Evolutionary conservation across 1,140 invertebrate genomes (phyloP).

Genomic region (Berghia stephanieae): DNA sequence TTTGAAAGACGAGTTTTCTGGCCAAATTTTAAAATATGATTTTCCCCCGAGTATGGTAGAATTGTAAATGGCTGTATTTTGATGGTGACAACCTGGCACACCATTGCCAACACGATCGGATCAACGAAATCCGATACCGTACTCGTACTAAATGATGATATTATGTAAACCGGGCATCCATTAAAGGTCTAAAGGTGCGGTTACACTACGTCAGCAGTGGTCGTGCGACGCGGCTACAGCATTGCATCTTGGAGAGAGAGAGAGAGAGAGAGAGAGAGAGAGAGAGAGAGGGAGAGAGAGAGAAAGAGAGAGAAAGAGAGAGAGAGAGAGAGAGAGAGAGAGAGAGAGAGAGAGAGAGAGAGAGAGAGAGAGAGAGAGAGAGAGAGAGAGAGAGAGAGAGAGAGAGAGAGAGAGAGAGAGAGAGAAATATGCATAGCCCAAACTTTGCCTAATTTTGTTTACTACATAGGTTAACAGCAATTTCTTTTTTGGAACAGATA

Average conservation of each 20-base stretch:
- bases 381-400: conserved; percentile 16
- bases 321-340: conserved; percentile 13
- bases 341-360: conserved; percentile 8
- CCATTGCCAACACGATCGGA: not conserved
- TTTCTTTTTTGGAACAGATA: too few relatives aligned
- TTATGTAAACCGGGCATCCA: not conserved
- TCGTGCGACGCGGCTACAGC: not conserved
- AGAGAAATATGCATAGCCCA: not conserved
- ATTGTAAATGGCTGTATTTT: too few relatives aligned
- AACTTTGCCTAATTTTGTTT: too few relatives aligned
- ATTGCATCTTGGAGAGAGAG: not conserved
- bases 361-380: conserved; percentile 14
- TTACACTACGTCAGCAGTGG: not conserved
- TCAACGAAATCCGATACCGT: not conserved
- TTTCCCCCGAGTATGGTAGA: too few relatives aligned
- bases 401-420: conserved; percentile 19
- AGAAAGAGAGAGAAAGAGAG: conserved; percentile 6
- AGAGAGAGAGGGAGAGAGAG: conserved; percentile 8
- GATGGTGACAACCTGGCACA: not conserved
- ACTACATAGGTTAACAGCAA: too few relatives aligned
- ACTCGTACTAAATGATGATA: not conserved
- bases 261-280: conserved; percentile 17
- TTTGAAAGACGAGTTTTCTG: too few relatives aligned
- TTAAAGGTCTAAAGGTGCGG: not conserved
- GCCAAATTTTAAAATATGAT: too few relatives aligned